Evolutionary conservation across 2,888 invertebrate genomes (phyloP).

Genomic region (Perizoma affinitatum): DNA sequence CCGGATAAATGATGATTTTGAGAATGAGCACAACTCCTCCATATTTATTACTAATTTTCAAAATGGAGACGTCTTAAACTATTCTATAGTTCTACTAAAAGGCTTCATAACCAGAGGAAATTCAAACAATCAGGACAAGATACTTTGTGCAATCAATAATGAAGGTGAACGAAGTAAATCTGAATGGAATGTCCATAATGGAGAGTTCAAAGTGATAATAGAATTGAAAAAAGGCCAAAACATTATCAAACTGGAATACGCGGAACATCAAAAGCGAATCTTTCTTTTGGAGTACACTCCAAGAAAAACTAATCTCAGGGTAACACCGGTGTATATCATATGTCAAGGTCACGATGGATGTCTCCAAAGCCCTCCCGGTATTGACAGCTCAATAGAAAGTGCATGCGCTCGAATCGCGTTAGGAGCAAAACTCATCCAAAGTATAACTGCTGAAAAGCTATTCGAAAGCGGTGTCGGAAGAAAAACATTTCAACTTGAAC

Average conservation of each 20-base stretch:
- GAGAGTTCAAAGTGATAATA: slow-evolving; percentile 88
- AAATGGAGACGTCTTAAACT: slow-evolving; percentile 84
- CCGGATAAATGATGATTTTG: slow-evolving; percentile 69
- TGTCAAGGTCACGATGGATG: slow-evolving; percentile 91
- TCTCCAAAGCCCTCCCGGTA: slow-evolving; percentile 87
- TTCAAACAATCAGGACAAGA: slow-evolving; percentile 69
- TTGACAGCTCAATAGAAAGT: slow-evolving; percentile 87
- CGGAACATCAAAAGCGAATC: slow-evolving; percentile 69
- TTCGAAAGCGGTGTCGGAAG: slow-evolving; percentile 90
- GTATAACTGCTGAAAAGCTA: slow-evolving; percentile 94
- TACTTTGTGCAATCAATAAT: slow-evolving; percentile 70
- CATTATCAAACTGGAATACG: slow-evolving; percentile 84
- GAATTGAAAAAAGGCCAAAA: slow-evolving; percentile 87
- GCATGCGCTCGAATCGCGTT: slow-evolving; percentile 90
- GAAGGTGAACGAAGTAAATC: slow-evolving; percentile 68
- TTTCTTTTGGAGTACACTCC: slow-evolving; percentile 84
- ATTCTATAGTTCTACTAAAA: slow-evolving; percentile 85
- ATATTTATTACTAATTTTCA: slow-evolving; percentile 85
- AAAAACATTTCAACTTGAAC: slow-evolving; percentile 92
- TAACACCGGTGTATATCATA: slow-evolving; percentile 92
- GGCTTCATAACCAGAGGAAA: slow-evolving; percentile 81
- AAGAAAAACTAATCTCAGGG: slow-evolving; percentile 83
- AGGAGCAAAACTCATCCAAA: slow-evolving; percentile 92
- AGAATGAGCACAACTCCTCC: slow-evolving; percentile 72
- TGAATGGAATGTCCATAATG: slow-evolving; percentile 86